Conservation (phyloP, 1,140 invertebrate genomes). For the Diorhabda elongata region DNA sequence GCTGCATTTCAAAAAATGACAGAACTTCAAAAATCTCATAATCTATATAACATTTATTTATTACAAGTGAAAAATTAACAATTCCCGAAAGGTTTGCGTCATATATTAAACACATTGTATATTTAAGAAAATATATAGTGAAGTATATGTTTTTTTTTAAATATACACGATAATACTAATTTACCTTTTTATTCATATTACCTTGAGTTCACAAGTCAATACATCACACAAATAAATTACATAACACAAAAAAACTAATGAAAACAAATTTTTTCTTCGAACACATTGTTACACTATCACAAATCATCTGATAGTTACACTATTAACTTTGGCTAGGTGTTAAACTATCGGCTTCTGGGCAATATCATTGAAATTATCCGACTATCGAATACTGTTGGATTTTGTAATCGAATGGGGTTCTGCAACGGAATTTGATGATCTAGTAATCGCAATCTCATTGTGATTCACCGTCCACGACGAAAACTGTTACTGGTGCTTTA, state of each 20-base stretch:
- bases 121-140: too few species aligned
- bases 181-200: too few species aligned
- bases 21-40: too few species aligned
- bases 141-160: too few species aligned
- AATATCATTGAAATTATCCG: not conserved
- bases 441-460: conserved; percentile 8
- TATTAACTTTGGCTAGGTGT: not conserved
- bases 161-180: too few species aligned
- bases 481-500: conserved; percentile 7
- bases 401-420: not conserved
- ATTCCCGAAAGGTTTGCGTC: too few species aligned
- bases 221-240: not conserved
- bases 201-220: not conserved
- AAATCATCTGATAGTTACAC: not conserved
- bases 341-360: not conserved
- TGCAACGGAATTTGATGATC: conserved; percentile 4
- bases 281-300: not conserved
- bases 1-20: too few species aligned
- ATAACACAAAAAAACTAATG: not conserved
- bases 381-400: not conserved
- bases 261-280: not conserved
- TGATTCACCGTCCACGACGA: not conserved
- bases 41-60: too few species aligned
- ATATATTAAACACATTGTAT: too few species aligned
- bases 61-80: too few species aligned